Conservation (phyloP, 2,888 invertebrate species). For the Hartigia nigra region DNA sequence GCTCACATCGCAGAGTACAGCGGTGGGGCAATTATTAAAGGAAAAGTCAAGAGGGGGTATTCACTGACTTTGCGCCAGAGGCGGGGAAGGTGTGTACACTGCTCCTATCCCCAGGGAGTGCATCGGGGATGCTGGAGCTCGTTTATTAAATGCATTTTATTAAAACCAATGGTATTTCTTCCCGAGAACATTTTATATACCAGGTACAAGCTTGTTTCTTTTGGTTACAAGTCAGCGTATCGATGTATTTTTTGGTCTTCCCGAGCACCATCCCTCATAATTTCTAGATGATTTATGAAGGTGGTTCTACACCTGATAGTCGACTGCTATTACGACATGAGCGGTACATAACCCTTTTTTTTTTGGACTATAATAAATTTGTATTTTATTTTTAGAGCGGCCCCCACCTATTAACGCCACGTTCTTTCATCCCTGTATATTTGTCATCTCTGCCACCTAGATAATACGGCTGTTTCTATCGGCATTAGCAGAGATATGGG, state of each 20-base stretch:
- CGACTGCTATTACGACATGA: background rate
- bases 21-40: background rate
- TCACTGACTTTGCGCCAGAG: background rate
- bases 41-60: background rate
- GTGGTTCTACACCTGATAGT: background rate
- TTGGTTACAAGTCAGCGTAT: background rate
- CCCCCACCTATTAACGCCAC: background rate
- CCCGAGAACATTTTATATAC: background rate
- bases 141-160: background rate
- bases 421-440: background rate
- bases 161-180: background rate
- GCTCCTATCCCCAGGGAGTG: background rate
- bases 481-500: background rate
- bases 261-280: background rate
- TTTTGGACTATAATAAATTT: background rate
- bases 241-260: background rate
- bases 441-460: background rate
- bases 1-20: background rate
- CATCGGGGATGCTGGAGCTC: background rate
- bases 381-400: background rate
- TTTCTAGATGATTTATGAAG: background rate
- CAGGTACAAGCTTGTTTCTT: background rate
- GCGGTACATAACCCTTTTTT: background rate
- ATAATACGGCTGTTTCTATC: background rate
- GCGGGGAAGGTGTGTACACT: background rate